Evolutionary conservation across 2,797 vertebrate species (phyloP), one percentile per base, ranked within the genome.

Genomic region (Potorous gilbertii): DNA sequence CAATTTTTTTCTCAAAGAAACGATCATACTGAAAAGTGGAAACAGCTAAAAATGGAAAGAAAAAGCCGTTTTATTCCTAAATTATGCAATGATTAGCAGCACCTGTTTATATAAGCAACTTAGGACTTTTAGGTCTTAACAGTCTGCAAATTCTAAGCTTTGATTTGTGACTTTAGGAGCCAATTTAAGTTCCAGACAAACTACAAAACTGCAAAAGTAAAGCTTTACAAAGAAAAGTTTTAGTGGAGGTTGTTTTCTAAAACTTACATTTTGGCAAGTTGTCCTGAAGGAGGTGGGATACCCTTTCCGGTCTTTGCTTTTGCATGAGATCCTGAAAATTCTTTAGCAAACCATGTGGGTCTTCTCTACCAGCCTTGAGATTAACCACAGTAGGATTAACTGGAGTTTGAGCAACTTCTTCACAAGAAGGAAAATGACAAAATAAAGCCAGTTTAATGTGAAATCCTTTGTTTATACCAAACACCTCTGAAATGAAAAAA

Each of bases 271-370:
- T 99, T 74, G 99, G 99, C 98, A 99, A 98, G 98, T 99, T 99
- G 97, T 99, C 99, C 98, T 99, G 99, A 96, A 99, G 99, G 95
- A 99, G 98, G 93, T 99, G 99, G 90, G 99, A 99, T 28, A 99
- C 99, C 0, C 98, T 98, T 94, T 99, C 98, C 0, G 99, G 99
- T 21, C 98, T 99, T 96, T 99, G 99, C 94, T 99, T 99, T 93
- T 99, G 97, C 96, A 99, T 95, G 21, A 98, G 98, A 91, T 99
- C 98, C 95, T 99, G 99, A 92, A 99, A 99, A 94, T 98, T 99
- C 98, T 98, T 99, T 96, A 99, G 98, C 93, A 99, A 98, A 52
- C 97, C 98, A 29, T 40, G 96, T 5, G 94, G 98, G 52, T 99
- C 98, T 89, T 96, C 95, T 91, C 96, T 98, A 8, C 97, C 97